These are phyloP conservation scores for Sebastes steindachneri DNA, from an alignment of 2,797 vertebrate species.

Conservation along the genomic window DNA sequence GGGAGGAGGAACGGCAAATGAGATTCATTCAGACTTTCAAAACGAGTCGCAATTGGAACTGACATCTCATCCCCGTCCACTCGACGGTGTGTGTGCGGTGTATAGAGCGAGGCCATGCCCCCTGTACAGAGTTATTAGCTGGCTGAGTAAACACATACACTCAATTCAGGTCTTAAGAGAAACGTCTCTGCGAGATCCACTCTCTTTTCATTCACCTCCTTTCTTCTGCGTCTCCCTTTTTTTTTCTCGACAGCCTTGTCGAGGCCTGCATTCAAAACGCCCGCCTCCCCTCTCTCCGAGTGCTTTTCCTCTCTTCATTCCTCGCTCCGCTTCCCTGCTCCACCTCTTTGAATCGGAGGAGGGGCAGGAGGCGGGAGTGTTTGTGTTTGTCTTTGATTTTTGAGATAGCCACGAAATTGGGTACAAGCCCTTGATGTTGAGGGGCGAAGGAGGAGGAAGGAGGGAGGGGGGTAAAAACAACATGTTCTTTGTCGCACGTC, in stretches of 20 bases:
- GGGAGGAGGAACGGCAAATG: constrained; percentile 43
- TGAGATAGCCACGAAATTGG: constrained; percentile 84
- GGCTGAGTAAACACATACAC: constrained; percentile 83
- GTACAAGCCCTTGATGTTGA: constrained; percentile 83
- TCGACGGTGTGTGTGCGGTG: constrained; percentile 74
- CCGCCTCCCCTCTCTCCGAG: constrained; percentile 63
- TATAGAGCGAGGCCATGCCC: constrained; percentile 72
- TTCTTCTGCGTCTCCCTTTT: constrained; percentile 61
- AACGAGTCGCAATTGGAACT: constrained; percentile 70
- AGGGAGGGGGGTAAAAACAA: constrained; percentile 58
- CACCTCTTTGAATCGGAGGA: constrained; percentile 65
- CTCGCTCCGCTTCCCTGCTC: constrained; percentile 48
- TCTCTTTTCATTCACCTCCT: constrained; percentile 66
- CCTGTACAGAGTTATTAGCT: constrained; percentile 83
- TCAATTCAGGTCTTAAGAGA: constrained; percentile 69
- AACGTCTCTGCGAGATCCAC: constrained; percentile 58
- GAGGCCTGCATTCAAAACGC: constrained; percentile 71
- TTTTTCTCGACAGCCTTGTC: constrained; percentile 59
- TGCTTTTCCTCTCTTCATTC: constrained; percentile 57
- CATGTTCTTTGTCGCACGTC: constrained; percentile 64
- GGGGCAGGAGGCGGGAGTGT: constrained; percentile 65
- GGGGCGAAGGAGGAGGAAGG: constrained; percentile 60
- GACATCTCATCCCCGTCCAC: constrained; percentile 74
- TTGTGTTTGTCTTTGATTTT: constrained; percentile 89
- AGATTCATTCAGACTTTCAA: constrained; percentile 70